These are phyloP conservation scores for Trichacis sp. DNA, from an alignment of 2,888 invertebrate species.

Conservation along the genomic window DNA sequence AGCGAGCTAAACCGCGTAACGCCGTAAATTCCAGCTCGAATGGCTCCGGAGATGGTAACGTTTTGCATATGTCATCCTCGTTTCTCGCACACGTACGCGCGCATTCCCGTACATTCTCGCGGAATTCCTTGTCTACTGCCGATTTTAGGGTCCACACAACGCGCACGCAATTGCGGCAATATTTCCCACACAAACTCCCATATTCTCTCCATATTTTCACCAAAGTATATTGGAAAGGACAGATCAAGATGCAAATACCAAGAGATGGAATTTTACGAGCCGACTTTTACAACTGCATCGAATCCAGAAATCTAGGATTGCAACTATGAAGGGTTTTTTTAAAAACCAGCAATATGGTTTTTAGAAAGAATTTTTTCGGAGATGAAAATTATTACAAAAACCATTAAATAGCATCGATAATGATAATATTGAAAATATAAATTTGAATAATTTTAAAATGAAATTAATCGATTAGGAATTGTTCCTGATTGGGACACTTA, in stretches of 20 bases:
- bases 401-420: too few relatives aligned
- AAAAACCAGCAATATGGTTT: too few relatives aligned
- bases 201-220: slow-evolving; percentile 29
- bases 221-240: slow-evolving; percentile 58
- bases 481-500: too few relatives aligned
- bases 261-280: slow-evolving; percentile 14
- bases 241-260: slow-evolving; percentile 48
- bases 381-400: too few relatives aligned
- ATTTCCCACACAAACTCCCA: slow-evolving; percentile 29
- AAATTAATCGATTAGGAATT: too few relatives aligned
- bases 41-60: slow-evolving; percentile 60
- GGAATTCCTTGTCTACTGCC: slow-evolving; percentile 16
- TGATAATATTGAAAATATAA: too few relatives aligned
- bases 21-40: slow-evolving; percentile 63
- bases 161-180: slow-evolving; percentile 21
- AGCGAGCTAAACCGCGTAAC: slow-evolving; percentile 48
- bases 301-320: too few relatives aligned
- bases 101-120: too few relatives aligned
- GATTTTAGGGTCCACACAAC: slow-evolving; percentile 20
- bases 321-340: too few relatives aligned
- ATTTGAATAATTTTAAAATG: too few relatives aligned
- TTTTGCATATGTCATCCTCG: slow-evolving; percentile 67
- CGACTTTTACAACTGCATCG: too few relatives aligned
- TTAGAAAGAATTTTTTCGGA: too few relatives aligned
- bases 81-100: slow-evolving; percentile 55